phyloP scores from a whole-genome alignment of 2,797 vertebrate genomes.

The Odontamblyopus rebecca region DNA sequence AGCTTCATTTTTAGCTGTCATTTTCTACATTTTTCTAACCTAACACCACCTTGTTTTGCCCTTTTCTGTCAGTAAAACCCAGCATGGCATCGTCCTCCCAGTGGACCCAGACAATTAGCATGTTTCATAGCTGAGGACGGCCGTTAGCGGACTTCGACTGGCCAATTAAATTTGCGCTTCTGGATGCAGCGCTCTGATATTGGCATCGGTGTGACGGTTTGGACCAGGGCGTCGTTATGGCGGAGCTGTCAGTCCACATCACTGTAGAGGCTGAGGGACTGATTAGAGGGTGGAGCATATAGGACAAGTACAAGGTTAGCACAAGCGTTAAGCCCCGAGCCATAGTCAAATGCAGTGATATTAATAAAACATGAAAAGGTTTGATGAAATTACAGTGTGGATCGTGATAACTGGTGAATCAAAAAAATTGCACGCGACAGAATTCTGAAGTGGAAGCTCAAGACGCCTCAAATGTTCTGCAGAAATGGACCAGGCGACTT shows the following conservation, averaged over 20 bases:
- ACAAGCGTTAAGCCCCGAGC: not conserved
- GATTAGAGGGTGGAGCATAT: not conserved
- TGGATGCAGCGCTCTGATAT: not conserved
- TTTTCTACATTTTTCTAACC: not conserved
- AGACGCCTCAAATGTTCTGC: too few species aligned
- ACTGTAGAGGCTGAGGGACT: not conserved
- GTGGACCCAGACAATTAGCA: constrained; percentile 5
- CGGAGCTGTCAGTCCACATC: not conserved
- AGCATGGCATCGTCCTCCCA: constrained; percentile 2
- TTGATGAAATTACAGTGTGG: too few species aligned
- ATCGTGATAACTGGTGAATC: too few species aligned
- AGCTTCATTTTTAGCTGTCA: not conserved
- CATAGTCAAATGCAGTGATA: not conserved
- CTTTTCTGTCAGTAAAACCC: not conserved
- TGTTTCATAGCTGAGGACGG: not conserved
- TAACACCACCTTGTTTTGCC: not conserved
- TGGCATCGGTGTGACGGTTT: not conserved
- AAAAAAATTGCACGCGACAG: too few species aligned
- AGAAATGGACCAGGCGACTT: too few species aligned
- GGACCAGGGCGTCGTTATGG: not conserved
- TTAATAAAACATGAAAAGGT: too few species aligned
- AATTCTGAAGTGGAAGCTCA: too few species aligned
- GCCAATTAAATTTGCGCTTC: constrained; percentile 21
- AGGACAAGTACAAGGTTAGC: not conserved
- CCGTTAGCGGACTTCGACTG: not conserved